phyloP scores from a whole-genome alignment of 2,797 vertebrate species.

The Schizopygopsis malacanthus region DNA sequence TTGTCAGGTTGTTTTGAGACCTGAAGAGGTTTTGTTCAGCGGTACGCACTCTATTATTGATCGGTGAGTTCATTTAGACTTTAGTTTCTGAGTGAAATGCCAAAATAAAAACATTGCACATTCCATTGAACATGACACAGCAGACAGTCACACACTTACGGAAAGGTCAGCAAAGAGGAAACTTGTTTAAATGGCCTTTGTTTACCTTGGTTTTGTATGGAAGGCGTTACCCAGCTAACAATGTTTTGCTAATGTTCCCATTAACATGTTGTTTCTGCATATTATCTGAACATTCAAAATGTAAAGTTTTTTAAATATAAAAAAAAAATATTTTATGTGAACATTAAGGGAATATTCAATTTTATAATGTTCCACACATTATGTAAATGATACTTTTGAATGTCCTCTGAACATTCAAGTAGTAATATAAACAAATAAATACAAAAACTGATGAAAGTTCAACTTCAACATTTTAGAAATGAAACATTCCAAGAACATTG shows the following conservation, averaged over 20 bases:
- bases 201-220: not conserved
- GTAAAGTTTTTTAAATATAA: not conserved
- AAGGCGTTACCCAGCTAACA: not conserved
- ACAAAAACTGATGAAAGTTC: not conserved
- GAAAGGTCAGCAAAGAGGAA: not conserved
- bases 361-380: not conserved
- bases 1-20: not conserved
- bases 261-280: not conserved
- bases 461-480: not conserved
- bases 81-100: slow-evolving; percentile 2
- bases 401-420: not conserved
- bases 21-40: slow-evolving; percentile 6
- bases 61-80: slow-evolving; percentile 18
- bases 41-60: slow-evolving; percentile 12
- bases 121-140: not conserved
- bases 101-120: slow-evolving; percentile 26
- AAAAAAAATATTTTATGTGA: not conserved
- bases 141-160: not conserved
- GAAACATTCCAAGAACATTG: not conserved
- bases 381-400: not conserved
- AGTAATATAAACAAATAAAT: not conserved
- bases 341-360: not conserved
- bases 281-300: not conserved
- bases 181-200: not conserved
- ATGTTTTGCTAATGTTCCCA: not conserved